phyloP scores from a whole-genome alignment of 2,797 vertebrate species.

The Hoplostethus mediterraneus region DNA sequence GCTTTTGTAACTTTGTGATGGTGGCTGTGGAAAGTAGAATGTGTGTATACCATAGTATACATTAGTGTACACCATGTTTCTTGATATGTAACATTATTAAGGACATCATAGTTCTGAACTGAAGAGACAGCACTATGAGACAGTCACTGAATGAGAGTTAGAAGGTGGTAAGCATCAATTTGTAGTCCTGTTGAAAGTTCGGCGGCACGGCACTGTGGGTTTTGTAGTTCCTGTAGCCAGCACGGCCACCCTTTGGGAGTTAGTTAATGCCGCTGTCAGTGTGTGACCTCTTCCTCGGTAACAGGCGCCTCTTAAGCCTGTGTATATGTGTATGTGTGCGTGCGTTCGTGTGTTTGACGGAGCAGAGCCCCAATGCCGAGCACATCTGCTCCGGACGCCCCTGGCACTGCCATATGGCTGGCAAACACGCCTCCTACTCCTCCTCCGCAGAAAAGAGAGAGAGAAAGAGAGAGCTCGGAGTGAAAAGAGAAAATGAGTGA shows the following conservation, averaged over 20 bases:
- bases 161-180: background rate
- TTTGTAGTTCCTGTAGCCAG: conserved; percentile 29
- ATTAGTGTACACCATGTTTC: background rate
- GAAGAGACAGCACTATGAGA: background rate
- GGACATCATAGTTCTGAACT: background rate
- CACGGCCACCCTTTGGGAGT: conserved; percentile 45
- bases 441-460: conserved; percentile 62
- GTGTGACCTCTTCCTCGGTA: conserved; percentile 69
- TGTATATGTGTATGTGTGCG: conserved; percentile 24
- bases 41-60: too few relatives aligned
- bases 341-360: conserved; percentile 64
- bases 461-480: conserved; percentile 48
- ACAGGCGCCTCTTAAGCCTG: conserved; percentile 51
- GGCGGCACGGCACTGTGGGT: conserved; percentile 20
- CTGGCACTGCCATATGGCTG: conserved; percentile 82
- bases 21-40: background rate
- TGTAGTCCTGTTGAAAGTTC: conserved; percentile 15
- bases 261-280: conserved; percentile 69
- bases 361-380: conserved; percentile 74
- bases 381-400: conserved; percentile 82
- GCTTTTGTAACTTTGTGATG: background rate
- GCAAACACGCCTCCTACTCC: conserved; percentile 71
- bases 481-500: conserved; percentile 58
- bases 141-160: background rate
- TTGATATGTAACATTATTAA: background rate